phyloP scores from a whole-genome alignment of 1,140 invertebrate species.

The Wasmannia auropunctata region DNA sequence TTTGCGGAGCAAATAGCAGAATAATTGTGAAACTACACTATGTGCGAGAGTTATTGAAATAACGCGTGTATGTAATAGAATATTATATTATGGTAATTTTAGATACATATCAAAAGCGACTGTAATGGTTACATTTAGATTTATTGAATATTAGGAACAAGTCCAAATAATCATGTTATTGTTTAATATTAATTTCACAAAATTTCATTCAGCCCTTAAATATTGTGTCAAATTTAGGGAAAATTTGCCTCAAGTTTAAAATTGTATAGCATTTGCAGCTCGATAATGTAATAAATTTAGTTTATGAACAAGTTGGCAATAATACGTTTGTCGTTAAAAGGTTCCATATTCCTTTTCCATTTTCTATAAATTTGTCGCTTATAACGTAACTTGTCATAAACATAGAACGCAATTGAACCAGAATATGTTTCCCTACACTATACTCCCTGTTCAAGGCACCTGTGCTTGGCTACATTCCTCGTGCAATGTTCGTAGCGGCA shows the following conservation, averaged over 20 bases:
- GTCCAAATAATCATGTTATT: not conserved
- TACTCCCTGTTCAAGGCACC: not conserved
- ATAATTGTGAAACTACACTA: conserved; percentile 19
- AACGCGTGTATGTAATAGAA: not conserved
- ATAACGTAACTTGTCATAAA: not conserved
- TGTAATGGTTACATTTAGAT: not conserved
- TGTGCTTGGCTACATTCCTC: not conserved
- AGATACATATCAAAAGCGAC: conserved; percentile 7
- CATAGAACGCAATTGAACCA: not conserved
- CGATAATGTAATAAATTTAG: not conserved
- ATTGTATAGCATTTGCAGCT: not conserved
- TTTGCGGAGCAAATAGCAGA: not conserved
- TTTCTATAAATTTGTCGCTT: not conserved
- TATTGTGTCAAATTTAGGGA: not conserved
- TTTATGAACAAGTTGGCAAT: not conserved
- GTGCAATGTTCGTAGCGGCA: not conserved
- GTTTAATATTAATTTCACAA: not conserved
- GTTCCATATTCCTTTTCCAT: not conserved
- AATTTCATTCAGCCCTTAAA: not conserved
- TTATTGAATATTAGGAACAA: not conserved
- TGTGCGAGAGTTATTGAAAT: conserved; percentile 25
- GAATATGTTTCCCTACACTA: not conserved
- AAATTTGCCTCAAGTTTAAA: not conserved
- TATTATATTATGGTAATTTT: conserved; percentile 32
- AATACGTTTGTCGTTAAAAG: not conserved